Percentiles rank a stretch among this genome's conserved stretches.
Evolutionary conservation across 2,888 invertebrate genomes (phyloP).

Genomic region (Bhutanitis thaidina): DNA sequence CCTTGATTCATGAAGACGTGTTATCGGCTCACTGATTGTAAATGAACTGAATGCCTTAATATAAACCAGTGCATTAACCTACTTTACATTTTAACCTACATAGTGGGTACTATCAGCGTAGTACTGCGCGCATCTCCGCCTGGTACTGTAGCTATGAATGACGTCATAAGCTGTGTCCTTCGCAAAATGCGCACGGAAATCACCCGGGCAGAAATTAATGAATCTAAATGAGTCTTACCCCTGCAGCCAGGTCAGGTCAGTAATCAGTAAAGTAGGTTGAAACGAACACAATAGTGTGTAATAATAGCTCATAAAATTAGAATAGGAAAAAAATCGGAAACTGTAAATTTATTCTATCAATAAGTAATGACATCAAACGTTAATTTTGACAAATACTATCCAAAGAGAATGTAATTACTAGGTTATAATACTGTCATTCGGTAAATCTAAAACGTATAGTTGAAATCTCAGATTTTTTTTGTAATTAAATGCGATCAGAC

Average conservation of each 20-base stretch:
- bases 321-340: slow-evolving; percentile 24
- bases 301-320: slow-evolving; percentile 33
- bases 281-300: slow-evolving; percentile 40
- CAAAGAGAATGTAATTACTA: too few species aligned
- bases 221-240: slow-evolving; percentile 63
- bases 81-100: slow-evolving; percentile 75
- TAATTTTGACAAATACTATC: slow-evolving; percentile 14
- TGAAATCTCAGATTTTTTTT: too few species aligned
- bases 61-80: slow-evolving; percentile 75
- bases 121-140: slow-evolving; percentile 64
- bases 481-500: too few species aligned
- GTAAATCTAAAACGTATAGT: neutral
- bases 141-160: slow-evolving; percentile 62
- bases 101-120: slow-evolving; percentile 60
- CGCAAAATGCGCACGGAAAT: slow-evolving; percentile 56
- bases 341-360: slow-evolving; percentile 40
- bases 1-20: slow-evolving; percentile 41
- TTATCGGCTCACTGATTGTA: slow-evolving; percentile 40
- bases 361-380: neutral
- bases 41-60: slow-evolving; percentile 57
- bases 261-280: slow-evolving; percentile 53
- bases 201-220: slow-evolving; percentile 42
- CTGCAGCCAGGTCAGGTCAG: slow-evolving; percentile 42
- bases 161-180: slow-evolving; percentile 64
- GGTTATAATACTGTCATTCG: too few species aligned